phyloP scores from a whole-genome alignment of 1,140 invertebrate species.

The Drosophila aff. region DNA sequence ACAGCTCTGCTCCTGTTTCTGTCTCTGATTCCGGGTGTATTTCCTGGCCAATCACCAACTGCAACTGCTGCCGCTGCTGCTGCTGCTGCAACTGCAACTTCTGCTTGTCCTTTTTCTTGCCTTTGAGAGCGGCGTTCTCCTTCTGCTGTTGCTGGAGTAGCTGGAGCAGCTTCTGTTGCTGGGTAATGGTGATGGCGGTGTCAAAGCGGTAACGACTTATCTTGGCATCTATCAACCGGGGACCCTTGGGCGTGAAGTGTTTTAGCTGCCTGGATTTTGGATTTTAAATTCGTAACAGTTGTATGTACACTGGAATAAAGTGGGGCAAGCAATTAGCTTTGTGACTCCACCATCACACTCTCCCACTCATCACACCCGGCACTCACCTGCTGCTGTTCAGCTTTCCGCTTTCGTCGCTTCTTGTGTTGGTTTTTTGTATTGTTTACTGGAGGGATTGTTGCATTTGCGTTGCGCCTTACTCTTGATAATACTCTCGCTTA shows the following conservation, averaged over 20 bases:
- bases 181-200: conserved; percentile 73
- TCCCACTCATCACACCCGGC: background rate
- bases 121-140: conserved; percentile 17
- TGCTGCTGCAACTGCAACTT: conserved; percentile 11
- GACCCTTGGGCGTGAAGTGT: conserved; percentile 7
- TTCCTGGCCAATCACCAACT: conserved; percentile 30
- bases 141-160: conserved; percentile 56
- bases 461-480: conserved; percentile 48
- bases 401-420: conserved; percentile 12
- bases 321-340: conserved; percentile 13
- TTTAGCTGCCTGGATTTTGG: conserved; percentile 16
- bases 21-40: background rate
- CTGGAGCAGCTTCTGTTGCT: conserved; percentile 51
- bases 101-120: conserved; percentile 12
- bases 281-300: conserved; percentile 71
- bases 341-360: conserved; percentile 1
- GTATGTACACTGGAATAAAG: conserved; percentile 62
- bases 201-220: conserved; percentile 77
- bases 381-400: conserved; percentile 47
- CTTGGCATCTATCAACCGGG: conserved; percentile 63
- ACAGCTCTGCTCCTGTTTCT: conserved; percentile 26
- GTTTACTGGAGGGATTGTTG: conserved; percentile 77
- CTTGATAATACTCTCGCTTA: conserved; percentile 79
- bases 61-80: conserved; percentile 18
- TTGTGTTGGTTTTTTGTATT: conserved; percentile 38